These are phyloP conservation scores for Perdix hodgsoniae DNA, from an alignment of 2,797 vertebrate species.

Conservation along the genomic window DNA sequence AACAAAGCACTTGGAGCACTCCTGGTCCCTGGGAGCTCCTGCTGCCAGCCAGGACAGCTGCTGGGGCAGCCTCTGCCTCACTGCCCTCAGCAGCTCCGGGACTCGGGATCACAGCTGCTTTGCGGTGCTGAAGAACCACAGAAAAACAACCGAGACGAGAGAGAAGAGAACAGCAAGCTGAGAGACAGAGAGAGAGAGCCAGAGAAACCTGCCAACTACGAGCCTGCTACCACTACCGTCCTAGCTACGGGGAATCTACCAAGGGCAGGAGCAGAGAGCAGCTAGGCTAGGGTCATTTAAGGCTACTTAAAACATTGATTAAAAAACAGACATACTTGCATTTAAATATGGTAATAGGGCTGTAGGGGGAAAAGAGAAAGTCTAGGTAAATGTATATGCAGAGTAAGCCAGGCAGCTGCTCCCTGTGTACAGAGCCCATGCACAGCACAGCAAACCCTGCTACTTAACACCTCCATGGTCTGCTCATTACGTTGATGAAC, in stretches of 20 bases:
- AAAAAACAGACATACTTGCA: conserved; percentile 86
- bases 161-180: background rate
- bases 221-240: conserved; percentile 69
- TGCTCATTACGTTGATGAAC: background rate
- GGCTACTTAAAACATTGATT: conserved; percentile 79
- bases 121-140: conserved; percentile 41
- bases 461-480: fast-evolving
- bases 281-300: conserved; percentile 74
- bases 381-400: conserved; percentile 74
- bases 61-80: background rate
- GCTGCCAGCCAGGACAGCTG: background rate
- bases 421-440: background rate
- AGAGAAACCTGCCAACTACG: conserved; percentile 62
- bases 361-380: conserved; percentile 75
- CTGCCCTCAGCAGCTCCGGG: background rate
- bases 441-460: background rate
- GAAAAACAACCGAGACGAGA: background rate
- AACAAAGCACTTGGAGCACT: background rate
- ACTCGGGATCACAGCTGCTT: conserved; percentile 48
- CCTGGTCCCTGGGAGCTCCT: background rate
- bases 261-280: conserved; percentile 40
- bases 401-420: background rate
- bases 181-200: background rate
- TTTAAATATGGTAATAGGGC: conserved; percentile 87
- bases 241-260: conserved; percentile 71